Base-by-base conservation (phyloP, 2,888 invertebrate species). In the Zhuqinia jingwanae region DNA sequence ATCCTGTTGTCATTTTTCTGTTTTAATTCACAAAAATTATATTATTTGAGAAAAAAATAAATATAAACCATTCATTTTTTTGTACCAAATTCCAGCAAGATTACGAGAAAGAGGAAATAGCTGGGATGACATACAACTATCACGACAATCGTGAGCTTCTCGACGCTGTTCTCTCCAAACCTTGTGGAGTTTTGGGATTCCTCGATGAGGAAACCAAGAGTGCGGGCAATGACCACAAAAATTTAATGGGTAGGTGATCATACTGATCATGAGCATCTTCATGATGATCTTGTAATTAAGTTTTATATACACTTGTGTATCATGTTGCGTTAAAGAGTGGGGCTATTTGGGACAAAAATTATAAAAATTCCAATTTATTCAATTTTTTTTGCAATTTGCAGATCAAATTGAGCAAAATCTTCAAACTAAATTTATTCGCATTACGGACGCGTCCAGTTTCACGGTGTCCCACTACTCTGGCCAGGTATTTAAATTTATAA, bases 401-500 rank as follows among this genome's bases (percentile, higher is more conserved):
- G 89, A 82, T 73, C 86, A 88, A 84, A 63, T 89, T 22, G 63
- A 88, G 11, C 63, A 70, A 13, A 79, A 87, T 53, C 63, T 88
- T 10, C 60, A 88, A 22, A 77, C 87, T 22, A 87, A 85, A 80
- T 88, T 88, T 76, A 75, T 90, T 60, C 83, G 88, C 20, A 77
- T 82, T 45, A 63, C 73, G 8, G 88, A 88, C 81, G 76, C 78
- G 11, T 85, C 95, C 91, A 95, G 96, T 92, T 97, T 98, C 91
- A 95, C 95, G 30, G 95, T 98, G 27, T 96, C 97, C 27, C 98
- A 98, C 93, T 98, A 96, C 92, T 97, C 97, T 15, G 98, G 98
- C 20, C 96, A 95, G 93, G 95, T 98, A 63, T 25, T 22, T 58
- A n/a, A n/a, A n/a, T n/a, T n/a, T n/a, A n/a, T n/a, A n/a, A n/a